Evolutionary conservation across 2,113 vertebrate genomes (phyloP), one percentile per base, ranked within the genome.

Genomic region (Neolamprologus sp.): DNA sequence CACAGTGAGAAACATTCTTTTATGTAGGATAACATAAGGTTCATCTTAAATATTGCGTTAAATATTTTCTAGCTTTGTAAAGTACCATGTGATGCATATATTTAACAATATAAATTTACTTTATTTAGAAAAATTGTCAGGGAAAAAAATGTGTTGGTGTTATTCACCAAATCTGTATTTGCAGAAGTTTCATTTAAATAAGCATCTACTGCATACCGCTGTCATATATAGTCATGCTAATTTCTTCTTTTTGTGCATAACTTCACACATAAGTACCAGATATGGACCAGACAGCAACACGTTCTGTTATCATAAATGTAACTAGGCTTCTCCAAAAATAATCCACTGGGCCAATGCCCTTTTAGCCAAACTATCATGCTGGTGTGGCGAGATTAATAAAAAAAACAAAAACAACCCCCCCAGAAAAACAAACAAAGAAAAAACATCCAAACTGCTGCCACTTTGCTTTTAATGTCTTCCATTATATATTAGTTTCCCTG

Each of bases 1-100:
- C 6, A 19, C 16, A 63, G 30, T 63, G 30, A 35, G 28, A 63
- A 63, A 63, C 17, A 12, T 65, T 65, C 3, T 12, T 65, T 65
- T 65, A 33, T 65, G 17, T n/a, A 65, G 30, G 30, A 65, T 33
- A 65, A n/a, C 60, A 65, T 2, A n/a, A 3, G 60, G 17, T 65
- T 35, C 10, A 65, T 35, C 30, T 35, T 1, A 65, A 65, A 65
- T 65, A 35, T 35, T 35, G 6, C 2, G 0, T 35, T 35, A 12
- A 65, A 65, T 35, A 65, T 35, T 65, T 12, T n/a, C 30, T 35
- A 65, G 60, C 17, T 65, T 65, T 35, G 30, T 65, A 65, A 65
- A 35, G 17, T 35, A 65, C 6, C 0, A 65, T 65, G 30, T 35
- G 9, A 35, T 12, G 30, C 17, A 35, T 65, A 12, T 35, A 65